These are phyloP conservation scores for Danio albolineatus DNA, from an alignment of 2,797 vertebrate genomes.

Conservation along the genomic window DNA sequence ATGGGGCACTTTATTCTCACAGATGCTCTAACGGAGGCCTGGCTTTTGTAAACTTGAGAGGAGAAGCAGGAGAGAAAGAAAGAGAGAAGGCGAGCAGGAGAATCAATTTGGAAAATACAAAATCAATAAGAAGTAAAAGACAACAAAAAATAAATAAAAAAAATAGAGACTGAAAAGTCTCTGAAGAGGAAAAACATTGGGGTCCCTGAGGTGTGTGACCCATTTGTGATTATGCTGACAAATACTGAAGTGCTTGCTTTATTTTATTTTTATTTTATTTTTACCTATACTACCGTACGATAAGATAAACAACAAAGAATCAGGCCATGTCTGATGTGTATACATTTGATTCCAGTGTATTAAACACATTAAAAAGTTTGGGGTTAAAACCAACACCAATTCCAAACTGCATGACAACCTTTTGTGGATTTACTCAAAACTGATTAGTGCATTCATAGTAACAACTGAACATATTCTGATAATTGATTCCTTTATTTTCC, in stretches of 20 bases:
- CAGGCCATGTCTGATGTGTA: too few species aligned
- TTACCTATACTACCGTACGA: too few species aligned
- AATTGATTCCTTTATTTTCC: too few species aligned
- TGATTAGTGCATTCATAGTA: too few species aligned
- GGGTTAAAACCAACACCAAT: too few species aligned
- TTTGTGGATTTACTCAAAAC: too few species aligned
- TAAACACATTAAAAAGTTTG: too few species aligned
- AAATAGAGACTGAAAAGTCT: slow-evolving; percentile 37
- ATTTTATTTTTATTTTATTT: too few species aligned
- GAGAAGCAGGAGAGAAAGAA: slow-evolving; percentile 37
- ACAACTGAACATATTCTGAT: too few species aligned
- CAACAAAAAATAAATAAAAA: slow-evolving; percentile 23
- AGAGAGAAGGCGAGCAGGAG: slow-evolving; percentile 3
- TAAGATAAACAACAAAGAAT: too few species aligned
- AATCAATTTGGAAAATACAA: slow-evolving; percentile 33
- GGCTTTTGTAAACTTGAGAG: slow-evolving; percentile 53
- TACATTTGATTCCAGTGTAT: too few species aligned
- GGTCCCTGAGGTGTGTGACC: slow-evolving; percentile 74
- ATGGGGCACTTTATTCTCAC: slow-evolving; percentile 62
- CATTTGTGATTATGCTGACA: slow-evolving; percentile 94
- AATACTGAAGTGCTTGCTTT: slow-evolving; percentile 92
- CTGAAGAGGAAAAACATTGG: neutral
- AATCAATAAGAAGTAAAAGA: slow-evolving; percentile 49
- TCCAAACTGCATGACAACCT: too few species aligned
- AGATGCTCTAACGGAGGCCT: slow-evolving; percentile 49